Conservation (phyloP, 2,888 invertebrate genomes). For the Cheilosia impressa region DNA sequence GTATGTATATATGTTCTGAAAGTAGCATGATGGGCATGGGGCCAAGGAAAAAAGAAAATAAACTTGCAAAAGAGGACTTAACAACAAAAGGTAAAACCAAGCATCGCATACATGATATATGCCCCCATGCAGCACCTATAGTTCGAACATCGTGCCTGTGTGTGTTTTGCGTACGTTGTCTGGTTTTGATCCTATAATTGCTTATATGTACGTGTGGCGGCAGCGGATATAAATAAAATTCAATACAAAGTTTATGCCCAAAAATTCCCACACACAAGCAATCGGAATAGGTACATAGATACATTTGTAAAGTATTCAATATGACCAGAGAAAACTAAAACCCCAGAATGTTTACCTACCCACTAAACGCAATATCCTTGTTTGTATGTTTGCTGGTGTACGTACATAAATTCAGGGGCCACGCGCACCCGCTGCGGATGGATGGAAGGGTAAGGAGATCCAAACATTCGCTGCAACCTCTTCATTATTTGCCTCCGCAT, state of each 20-base stretch:
- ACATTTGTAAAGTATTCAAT: conserved; percentile 64
- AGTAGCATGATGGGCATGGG: conserved; percentile 49
- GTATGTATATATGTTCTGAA: conserved; percentile 18
- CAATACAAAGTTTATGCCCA: conserved; percentile 69
- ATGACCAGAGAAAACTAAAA: conserved; percentile 69
- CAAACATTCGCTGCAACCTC: conserved; percentile 61
- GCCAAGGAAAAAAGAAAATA: conserved; percentile 44
- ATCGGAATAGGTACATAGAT: conserved; percentile 49
- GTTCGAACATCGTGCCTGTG: conserved; percentile 30
- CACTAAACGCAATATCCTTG: conserved; percentile 68
- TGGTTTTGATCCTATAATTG: conserved; percentile 68
- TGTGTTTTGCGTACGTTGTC: conserved; percentile 47
- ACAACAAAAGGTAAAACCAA: conserved; percentile 68
- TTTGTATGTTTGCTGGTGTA: conserved; percentile 46
- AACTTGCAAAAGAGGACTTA: conserved; percentile 69
- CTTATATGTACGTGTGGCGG: conserved; percentile 51
- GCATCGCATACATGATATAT: conserved; percentile 55
- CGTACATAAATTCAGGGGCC: conserved; percentile 62
- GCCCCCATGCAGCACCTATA: conserved; percentile 55
- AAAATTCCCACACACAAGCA: conserved; percentile 62
- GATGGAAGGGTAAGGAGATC: conserved; percentile 14
- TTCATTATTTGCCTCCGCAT: conserved; percentile 35
- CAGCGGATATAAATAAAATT: conserved; percentile 73
- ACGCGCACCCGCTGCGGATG: conserved; percentile 51
- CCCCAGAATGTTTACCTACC: conserved; percentile 70